A percentile compares a stretch with the other conserved stretches of the same genome.
phyloP scores from a whole-genome alignment of 2,797 vertebrate species.

The Argya squamiceps region DNA sequence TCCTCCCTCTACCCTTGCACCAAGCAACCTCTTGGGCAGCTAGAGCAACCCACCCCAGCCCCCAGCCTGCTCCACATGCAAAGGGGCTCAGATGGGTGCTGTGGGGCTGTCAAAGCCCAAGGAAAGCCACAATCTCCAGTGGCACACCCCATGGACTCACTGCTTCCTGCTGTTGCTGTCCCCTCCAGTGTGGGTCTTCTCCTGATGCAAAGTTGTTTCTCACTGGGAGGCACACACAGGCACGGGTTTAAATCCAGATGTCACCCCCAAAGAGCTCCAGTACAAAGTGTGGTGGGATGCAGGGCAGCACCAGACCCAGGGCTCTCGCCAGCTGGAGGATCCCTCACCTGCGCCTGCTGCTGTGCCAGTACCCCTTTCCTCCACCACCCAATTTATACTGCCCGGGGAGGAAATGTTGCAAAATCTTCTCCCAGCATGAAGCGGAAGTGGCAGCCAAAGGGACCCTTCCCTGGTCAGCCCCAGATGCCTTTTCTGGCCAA shows the following conservation, averaged over 20 bases:
- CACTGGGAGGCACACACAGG: not conserved
- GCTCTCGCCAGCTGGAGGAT: rapidly evolving
- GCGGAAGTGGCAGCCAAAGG: conserved; percentile 2
- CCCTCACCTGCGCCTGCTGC: not conserved
- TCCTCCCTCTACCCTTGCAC: rapidly evolving
- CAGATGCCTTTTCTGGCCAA: rapidly evolving
- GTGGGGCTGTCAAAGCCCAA: not conserved
- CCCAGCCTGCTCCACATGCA: not conserved
- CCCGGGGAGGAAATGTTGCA: conserved; percentile 30
- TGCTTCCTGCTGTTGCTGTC: rapidly evolving
- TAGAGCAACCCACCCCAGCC: not conserved
- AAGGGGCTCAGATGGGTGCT: not conserved
- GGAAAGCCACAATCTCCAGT: not conserved
- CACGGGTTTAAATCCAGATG: not conserved
- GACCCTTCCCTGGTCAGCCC: not conserved
- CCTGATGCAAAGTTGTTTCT: not conserved
- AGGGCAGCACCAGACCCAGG: not conserved
- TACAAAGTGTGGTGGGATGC: rapidly evolving
- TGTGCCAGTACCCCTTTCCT: not conserved
- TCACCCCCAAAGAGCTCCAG: not conserved
- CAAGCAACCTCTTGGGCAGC: not conserved
- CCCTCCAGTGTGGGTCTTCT: not conserved
- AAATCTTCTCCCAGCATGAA: not conserved
- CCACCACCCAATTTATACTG: not conserved
- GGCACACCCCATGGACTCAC: not conserved